Base-by-base conservation (phyloP, 2,888 invertebrate genomes). In the Temnothorax unifasciatus region DNA sequence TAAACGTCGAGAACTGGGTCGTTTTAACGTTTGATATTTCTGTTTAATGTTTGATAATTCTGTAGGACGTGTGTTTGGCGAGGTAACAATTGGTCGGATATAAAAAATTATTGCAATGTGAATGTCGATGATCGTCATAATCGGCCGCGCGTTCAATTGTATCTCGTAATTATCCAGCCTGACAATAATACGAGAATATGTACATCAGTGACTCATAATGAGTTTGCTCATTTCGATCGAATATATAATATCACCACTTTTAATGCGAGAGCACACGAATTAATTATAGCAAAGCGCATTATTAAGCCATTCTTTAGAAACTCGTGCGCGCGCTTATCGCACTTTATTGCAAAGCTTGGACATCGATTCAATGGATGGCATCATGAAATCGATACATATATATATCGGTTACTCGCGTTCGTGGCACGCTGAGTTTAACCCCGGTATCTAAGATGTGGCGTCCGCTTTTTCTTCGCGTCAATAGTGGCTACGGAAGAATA, bases 171-270 rank as follows among this genome's bases (percentile, higher is more conserved):
- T 79, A 47, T 1, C 34, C 6, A 13, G 34, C 25, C 25, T 54
- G 82, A 82, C 29, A 50, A 50, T 64, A 21, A 63, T 47, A 18
- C 44, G 82, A 8, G 25, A 69, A 63, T 82, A 34, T 52, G 18
- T 47, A 38, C 25, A 82, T 66, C 68, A 66, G 85, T 85, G 90
- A 89, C 90, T 91, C 85, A 92, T 89, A 92, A 92, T 92, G 92
- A 91, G 69, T 34, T 29, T 63, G 54, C 25, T 71, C 44, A 41
- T 50, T 59, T 47, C 44, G 44, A 66, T 18, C 29, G 47, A 21
- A 50, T 44, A 50, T 44, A 25, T 29, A n/a, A 73, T 71, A n/a
- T 13, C 85, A 25, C 3, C 34, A 73, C 44, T 71, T 71, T 81
- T 81, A 71, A 82, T 61, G 44, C 64, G 8, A 0, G 18, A 8